Evolutionary conservation across 1,140 invertebrate genomes (phyloP).

Genomic region (Camponotus pennsylvanicus): DNA sequence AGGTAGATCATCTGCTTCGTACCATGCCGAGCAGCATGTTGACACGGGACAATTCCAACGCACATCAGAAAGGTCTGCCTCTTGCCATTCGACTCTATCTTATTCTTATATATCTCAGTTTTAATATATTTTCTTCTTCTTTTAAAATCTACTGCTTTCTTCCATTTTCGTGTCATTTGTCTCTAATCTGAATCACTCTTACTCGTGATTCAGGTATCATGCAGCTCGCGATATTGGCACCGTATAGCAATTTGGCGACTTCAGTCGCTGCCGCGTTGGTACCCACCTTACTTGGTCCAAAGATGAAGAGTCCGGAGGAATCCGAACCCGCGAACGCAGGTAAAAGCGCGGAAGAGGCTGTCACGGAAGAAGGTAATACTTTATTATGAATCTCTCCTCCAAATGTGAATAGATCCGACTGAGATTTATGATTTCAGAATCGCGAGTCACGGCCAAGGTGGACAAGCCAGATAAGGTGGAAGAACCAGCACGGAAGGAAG

Average conservation of each 20-base stretch:
- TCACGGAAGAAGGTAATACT: not conserved
- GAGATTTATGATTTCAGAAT: slow-evolving; percentile 32
- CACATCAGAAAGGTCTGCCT: slow-evolving; percentile 85
- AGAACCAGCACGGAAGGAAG: slow-evolving; percentile 19
- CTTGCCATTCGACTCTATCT: not conserved
- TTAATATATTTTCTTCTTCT: not conserved
- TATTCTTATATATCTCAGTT: not conserved
- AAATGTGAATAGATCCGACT: not conserved
- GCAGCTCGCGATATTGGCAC: slow-evolving; percentile 87
- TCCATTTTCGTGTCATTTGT: too few relatives aligned
- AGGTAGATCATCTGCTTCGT: slow-evolving; percentile 84
- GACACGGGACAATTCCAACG: slow-evolving; percentile 82
- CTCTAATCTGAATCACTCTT: not conserved
- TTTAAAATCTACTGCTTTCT: not conserved
- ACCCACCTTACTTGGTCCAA: slow-evolving; percentile 86
- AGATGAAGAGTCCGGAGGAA: slow-evolving; percentile 82
- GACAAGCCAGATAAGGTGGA: not conserved
- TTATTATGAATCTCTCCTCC: not conserved
- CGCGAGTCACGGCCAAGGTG: not conserved
- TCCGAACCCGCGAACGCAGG: slow-evolving; percentile 78
- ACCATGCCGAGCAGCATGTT: slow-evolving; percentile 84
- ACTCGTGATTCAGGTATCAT: slow-evolving; percentile 85
- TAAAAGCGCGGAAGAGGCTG: slow-evolving; percentile 21
- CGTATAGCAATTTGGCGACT: slow-evolving; percentile 87
- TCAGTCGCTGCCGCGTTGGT: slow-evolving; percentile 87